Conservation (phyloP, 1,140 invertebrate species). For the Scaptomyza pallida region DNA sequence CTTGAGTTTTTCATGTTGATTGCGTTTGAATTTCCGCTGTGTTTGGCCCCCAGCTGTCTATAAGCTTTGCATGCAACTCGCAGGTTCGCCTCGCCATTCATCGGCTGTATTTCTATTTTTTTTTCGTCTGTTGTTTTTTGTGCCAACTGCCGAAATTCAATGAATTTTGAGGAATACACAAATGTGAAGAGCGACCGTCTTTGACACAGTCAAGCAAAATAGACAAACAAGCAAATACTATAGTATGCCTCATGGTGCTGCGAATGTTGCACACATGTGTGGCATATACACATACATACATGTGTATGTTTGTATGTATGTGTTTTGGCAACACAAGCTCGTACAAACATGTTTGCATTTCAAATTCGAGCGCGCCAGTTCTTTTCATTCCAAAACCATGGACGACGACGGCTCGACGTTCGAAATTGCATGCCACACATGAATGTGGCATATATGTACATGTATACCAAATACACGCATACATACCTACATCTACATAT, state of each 20-base stretch:
- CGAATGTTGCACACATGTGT: too few relatives aligned
- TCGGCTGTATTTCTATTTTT: too few relatives aligned
- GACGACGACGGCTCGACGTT: neutral
- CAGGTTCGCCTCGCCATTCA: slow-evolving; percentile 20
- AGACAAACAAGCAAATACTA: slow-evolving; percentile 33
- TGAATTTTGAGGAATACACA: slow-evolving; percentile 76
- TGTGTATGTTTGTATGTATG: neutral
- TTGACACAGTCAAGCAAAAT: slow-evolving; percentile 62
- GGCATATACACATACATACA: too few relatives aligned
- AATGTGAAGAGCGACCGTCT: slow-evolving; percentile 54
- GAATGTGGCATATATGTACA: neutral
- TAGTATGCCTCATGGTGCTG: neutral
- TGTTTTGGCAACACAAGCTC: slow-evolving; percentile 7
- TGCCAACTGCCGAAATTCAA: slow-evolving; percentile 56
- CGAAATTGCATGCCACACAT: slow-evolving; percentile 31
- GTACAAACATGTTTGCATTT: slow-evolving; percentile 69
- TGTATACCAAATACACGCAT: neutral
- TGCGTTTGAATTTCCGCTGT: slow-evolving; percentile 67
- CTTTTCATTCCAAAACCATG: slow-evolving; percentile 28
- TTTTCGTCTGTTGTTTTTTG: too few relatives aligned
- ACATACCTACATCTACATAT: too few relatives aligned
- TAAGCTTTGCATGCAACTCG: slow-evolving; percentile 17
- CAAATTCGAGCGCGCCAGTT: slow-evolving; percentile 62
- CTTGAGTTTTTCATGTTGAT: slow-evolving; percentile 69
- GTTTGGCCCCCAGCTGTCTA: slow-evolving; percentile 28